Evolutionary conservation across 2,797 vertebrate species (phyloP).

Genomic region (Antennarius maculatus): DNA sequence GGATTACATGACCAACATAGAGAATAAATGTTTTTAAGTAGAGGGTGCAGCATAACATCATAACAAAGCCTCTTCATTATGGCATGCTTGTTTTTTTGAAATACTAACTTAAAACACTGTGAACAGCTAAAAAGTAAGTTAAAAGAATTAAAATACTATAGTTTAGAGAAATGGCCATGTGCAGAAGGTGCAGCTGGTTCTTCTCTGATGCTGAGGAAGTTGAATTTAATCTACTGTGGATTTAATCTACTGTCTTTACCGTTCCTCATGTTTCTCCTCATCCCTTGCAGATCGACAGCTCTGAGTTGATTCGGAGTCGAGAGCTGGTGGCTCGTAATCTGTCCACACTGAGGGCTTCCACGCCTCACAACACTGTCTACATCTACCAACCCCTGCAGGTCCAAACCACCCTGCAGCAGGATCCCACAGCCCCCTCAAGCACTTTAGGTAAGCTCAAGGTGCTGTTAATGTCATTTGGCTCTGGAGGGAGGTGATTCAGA

Average conservation of each 20-base stretch:
- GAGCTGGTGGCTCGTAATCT: slow-evolving; percentile 92
- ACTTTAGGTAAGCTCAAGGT: slow-evolving; percentile 34
- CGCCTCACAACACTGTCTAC: slow-evolving; percentile 94
- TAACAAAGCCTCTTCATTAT: too few species aligned
- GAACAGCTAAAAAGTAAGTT: too few species aligned
- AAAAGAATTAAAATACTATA: too few species aligned
- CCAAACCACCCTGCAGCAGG: slow-evolving; percentile 50
- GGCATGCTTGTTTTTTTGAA: too few species aligned
- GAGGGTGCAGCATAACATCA: too few species aligned
- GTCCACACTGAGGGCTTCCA: slow-evolving; percentile 87
- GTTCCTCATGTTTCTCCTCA: background rate
- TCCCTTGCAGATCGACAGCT: slow-evolving; percentile 86
- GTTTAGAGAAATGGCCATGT: too few species aligned
- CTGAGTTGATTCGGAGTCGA: slow-evolving; percentile 92
- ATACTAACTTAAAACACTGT: too few species aligned
- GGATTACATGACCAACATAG: background rate
- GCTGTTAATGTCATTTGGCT: too few species aligned
- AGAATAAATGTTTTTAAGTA: too few species aligned
- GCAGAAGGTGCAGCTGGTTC: too few species aligned
- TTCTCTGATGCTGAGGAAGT: too few species aligned
- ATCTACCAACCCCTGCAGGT: slow-evolving; percentile 89
- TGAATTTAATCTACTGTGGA: background rate
- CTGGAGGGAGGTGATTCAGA: background rate
- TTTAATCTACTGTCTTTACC: background rate
- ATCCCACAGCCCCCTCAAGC: slow-evolving; percentile 64